phyloP scores from a whole-genome alignment of 1,140 invertebrate species.

The Drosophila jambulina region DNA sequence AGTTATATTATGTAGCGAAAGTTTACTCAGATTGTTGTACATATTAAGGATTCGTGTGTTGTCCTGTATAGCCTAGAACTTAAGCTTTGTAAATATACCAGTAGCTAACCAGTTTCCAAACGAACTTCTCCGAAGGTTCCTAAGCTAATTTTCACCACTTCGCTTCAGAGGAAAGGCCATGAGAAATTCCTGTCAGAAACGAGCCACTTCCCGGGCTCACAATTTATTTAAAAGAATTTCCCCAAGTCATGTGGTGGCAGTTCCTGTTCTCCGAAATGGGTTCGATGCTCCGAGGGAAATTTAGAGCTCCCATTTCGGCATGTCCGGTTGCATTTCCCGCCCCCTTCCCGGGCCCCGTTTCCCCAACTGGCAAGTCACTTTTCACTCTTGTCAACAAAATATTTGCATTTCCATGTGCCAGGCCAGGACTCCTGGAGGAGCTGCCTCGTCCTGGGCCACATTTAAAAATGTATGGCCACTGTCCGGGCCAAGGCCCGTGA shows the following conservation, averaged over 20 bases:
- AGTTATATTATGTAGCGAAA: conserved; percentile 34
- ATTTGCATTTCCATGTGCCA: conserved; percentile 76
- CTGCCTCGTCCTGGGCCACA: conserved; percentile 60
- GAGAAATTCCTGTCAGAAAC: conserved; percentile 41
- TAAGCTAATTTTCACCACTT: conserved; percentile 26
- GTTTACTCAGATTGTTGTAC: conserved; percentile 50
- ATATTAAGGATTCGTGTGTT: conserved; percentile 37
- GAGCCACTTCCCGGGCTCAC: conserved; percentile 39
- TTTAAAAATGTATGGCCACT: conserved; percentile 74
- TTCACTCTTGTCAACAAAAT: conserved; percentile 74
- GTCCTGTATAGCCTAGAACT: conserved; percentile 42
- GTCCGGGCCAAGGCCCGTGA: conserved; percentile 52
- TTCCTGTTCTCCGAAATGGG: conserved; percentile 50
- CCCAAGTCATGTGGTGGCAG: conserved; percentile 42
- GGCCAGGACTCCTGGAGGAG: conserved; percentile 2
- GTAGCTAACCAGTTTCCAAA: conserved; percentile 31
- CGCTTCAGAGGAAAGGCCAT: conserved; percentile 1
- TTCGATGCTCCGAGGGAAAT: conserved; percentile 40
- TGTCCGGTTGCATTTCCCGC: conserved; percentile 65
- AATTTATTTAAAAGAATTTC: conserved; percentile 51
- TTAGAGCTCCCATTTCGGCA: conserved; percentile 48
- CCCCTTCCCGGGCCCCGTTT: not conserved
- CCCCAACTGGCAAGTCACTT: conserved; percentile 67
- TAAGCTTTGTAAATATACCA: conserved; percentile 45
- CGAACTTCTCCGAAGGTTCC: conserved; percentile 44